phyloP scores from a whole-genome alignment of 2,797 vertebrate genomes.

The Gallinago nigripennis region DNA sequence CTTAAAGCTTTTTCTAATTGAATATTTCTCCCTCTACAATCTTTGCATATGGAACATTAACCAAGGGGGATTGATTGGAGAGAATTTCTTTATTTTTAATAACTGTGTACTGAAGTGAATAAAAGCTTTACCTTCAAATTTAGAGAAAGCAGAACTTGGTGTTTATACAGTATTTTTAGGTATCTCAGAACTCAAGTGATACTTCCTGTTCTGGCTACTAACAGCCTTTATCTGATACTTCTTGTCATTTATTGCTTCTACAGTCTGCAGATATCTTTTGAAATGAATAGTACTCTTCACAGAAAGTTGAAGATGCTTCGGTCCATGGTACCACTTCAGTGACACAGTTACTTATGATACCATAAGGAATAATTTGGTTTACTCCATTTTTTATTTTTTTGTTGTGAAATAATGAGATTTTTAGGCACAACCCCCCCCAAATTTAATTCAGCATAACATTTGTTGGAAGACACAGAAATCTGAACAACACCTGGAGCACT shows the following conservation, averaged over 20 bases:
- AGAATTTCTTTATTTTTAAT: not conserved
- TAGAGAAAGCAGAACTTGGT: not conserved
- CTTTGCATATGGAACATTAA: not conserved
- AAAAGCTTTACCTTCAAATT: accelerated
- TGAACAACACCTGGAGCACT: not conserved
- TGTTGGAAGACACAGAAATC: not conserved
- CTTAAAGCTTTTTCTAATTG: not conserved
- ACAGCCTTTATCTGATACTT: not conserved
- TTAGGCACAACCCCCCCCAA: accelerated
- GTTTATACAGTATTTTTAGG: not conserved
- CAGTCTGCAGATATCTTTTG: not conserved
- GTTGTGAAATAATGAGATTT: not conserved
- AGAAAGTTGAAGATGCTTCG: not conserved
- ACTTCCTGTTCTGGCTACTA: not conserved
- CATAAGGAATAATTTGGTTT: not conserved
- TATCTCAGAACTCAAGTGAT: not conserved
- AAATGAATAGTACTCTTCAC: not conserved
- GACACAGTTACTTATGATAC: not conserved
- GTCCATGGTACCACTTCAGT: not conserved
- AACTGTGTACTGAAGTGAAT: not conserved
- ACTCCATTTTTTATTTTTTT: not conserved
- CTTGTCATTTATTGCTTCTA: not conserved
- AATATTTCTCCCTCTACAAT: not conserved
- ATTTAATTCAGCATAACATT: not conserved
- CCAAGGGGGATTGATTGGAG: not conserved